Percentiles rank a stretch among this genome's conserved stretches.
phyloP scores from a whole-genome alignment of 2,888 invertebrate genomes.

The Crossocerus cetratus region DNA sequence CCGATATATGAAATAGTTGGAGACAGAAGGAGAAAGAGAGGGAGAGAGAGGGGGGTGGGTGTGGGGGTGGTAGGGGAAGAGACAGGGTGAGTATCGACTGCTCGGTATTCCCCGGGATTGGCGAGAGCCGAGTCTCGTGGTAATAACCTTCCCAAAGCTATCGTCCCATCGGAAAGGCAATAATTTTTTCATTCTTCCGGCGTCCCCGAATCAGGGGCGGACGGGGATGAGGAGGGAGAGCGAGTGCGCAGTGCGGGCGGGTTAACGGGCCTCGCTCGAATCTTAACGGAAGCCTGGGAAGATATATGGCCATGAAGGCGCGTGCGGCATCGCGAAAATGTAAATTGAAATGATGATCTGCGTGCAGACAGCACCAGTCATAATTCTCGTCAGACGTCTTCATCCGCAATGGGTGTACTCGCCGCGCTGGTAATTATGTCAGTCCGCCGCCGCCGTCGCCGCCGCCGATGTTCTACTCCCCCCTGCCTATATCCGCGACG shows the following conservation, averaged over 20 bases:
- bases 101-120: conserved; percentile 56
- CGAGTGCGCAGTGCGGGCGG: not conserved
- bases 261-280: conserved; percentile 19
- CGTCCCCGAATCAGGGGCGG: conserved; percentile 44
- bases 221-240: not conserved
- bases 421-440: conserved; percentile 47
- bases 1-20: conserved; percentile 33
- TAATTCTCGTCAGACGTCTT: conserved; percentile 55
- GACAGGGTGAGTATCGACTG: conserved; percentile 53
- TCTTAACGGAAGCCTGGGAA: conserved; percentile 39
- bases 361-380: conserved; percentile 36
- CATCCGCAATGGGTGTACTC: conserved; percentile 46
- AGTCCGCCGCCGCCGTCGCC: conserved; percentile 10
- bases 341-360: conserved; percentile 57
- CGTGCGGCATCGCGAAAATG: conserved; percentile 45
- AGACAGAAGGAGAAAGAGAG: not conserved
- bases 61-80: no score
- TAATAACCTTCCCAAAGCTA: conserved; percentile 60
- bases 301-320: conserved; percentile 48
- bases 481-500: no score
- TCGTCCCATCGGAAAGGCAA: conserved; percentile 59
- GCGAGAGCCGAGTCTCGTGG: conserved; percentile 56
- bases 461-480: no score
- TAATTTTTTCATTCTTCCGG: conserved; percentile 58
- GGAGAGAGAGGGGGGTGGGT: no score